A percentile compares a stretch with the other conserved stretches of the same genome.
Evolutionary conservation across 2,888 invertebrate genomes (phyloP).

Genomic region (Xestia c-nigrum): DNA sequence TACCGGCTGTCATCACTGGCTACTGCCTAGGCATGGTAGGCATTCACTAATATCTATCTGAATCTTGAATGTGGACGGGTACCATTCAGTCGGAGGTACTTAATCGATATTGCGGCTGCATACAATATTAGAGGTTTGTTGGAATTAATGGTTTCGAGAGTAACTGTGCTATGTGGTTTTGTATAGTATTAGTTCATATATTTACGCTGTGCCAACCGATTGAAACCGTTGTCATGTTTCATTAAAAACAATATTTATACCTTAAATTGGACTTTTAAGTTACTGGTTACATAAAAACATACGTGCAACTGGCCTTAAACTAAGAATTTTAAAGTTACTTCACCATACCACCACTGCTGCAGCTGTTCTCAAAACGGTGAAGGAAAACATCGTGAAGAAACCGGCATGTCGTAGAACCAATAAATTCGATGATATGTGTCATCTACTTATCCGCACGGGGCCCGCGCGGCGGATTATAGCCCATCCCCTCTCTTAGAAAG

Average conservation of each 20-base stretch:
- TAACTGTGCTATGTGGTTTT: background rate
- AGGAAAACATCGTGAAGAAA: too few relatives aligned
- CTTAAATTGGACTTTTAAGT: too few relatives aligned
- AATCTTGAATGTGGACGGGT: constrained; percentile 2
- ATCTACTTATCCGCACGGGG: too few relatives aligned
- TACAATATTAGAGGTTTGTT: background rate
- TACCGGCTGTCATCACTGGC: background rate
- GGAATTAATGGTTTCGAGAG: background rate
- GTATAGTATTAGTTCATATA: background rate
- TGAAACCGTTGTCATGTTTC: background rate
- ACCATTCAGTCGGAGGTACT: background rate
- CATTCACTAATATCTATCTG: background rate
- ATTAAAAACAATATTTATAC: background rate
- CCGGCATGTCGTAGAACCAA: too few relatives aligned
- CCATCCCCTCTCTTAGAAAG: too few relatives aligned
- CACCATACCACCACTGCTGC: too few relatives aligned
- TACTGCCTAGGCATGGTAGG: background rate
- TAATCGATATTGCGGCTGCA: background rate
- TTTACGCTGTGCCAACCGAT: background rate
- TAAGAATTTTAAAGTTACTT: too few relatives aligned
- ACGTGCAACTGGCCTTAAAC: too few relatives aligned
- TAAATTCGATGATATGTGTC: too few relatives aligned
- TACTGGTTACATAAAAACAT: too few relatives aligned
- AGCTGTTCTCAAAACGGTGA: too few relatives aligned
- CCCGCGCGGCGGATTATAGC: too few relatives aligned